Evolutionary conservation across 2,797 vertebrate genomes (phyloP), one percentile per base, ranked within the genome.

Genomic region (Sciurus carolinensis): DNA sequence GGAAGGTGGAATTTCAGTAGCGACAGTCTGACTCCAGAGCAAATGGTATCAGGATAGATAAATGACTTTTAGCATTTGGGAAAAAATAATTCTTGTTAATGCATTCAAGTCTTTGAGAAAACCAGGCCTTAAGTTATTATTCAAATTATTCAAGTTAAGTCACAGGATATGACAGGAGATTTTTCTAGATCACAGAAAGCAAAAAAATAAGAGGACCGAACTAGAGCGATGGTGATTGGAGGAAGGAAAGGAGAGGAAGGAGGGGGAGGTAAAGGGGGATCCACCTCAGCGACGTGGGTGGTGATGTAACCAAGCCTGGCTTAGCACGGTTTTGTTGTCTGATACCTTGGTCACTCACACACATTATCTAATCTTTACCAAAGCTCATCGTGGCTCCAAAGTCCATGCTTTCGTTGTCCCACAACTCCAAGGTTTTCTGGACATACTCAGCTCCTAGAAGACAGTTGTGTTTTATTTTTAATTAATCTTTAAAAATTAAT

Each of bases 161-260:
- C 13, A n/a, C 69, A 84, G 62, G 62, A 64, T 28, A 0, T 39
- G 64, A 95, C 5, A 81, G 50, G 33, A 87, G 26, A 50, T 88
- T 96, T 95, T 90, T 77, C 62, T 91, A 66, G 36, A 73, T 42
- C 33, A 87, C 44, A 73, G 47, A 62, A 84, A 82, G 3, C 73
- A 8, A 64, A 93, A 91, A 30, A 59, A 24, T 13, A 59, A 93
- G 57, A 54, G 54, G 50, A 20, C 12, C 54, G 67, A 52, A 50
- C 5, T 71, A n/a, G 39, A 33, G 54, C 50, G 20, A n/a, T 17
- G 7, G 57, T 12, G 36, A 64, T 9, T 18, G 20, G 13, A 85
- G 50, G 42, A 91, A 50, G 28, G 66, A 20, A 47, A 81, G 5
- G 6, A 14, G 14, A 7, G 24, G 26, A 33, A 10, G 42, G 28